These are phyloP conservation scores for Cliona cf. orientalis DNA, from an alignment of 37 sponge, comb jelly and placozoan species.

Conservation along the genomic window DNA sequence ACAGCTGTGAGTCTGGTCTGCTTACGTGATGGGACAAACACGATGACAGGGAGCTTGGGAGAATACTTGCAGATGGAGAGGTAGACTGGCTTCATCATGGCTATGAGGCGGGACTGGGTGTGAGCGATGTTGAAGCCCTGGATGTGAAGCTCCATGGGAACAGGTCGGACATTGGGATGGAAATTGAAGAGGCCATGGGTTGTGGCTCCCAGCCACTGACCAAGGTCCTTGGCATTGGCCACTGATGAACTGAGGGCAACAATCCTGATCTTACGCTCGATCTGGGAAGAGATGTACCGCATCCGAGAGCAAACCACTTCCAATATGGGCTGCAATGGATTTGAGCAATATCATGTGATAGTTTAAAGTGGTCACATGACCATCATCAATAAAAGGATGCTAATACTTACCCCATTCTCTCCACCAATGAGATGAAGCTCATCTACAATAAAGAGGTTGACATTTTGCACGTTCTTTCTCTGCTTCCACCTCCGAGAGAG, in stretches of 20 bases:
- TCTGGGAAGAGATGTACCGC: conserved; percentile 97
- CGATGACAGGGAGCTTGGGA: conserved; percentile 87
- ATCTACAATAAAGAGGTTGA: conserved; percentile 92
- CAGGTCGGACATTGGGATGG: conserved; percentile 95
- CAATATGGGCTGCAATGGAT: conserved; percentile 80
- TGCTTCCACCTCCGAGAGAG: conserved; percentile 99
- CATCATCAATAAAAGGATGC: not conserved
- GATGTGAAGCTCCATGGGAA: conserved; percentile 97
- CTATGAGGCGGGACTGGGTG: conserved; percentile 94
- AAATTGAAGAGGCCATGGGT: conserved; percentile 92
- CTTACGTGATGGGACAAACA: conserved; percentile 97
- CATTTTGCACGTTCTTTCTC: conserved; percentile 97
- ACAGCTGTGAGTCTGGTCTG: conserved; percentile 97
- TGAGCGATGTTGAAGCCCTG: conserved; percentile 94
- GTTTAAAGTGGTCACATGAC: not conserved
- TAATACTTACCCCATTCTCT: conserved; percentile 85
- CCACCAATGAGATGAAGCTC: conserved; percentile 97
- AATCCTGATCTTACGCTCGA: conserved; percentile 90
- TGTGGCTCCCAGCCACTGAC: conserved; percentile 94
- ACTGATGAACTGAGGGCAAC: conserved; percentile 94
- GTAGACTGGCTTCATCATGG: conserved; percentile 98
- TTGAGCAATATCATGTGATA: not conserved
- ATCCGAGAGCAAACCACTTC: conserved; percentile 98
- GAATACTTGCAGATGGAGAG: conserved; percentile 89
- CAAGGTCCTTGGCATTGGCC: conserved; percentile 98